These are phyloP conservation scores for Protonemura montana DNA, from an alignment of 2,888 invertebrate species.

Conservation along the genomic window DNA sequence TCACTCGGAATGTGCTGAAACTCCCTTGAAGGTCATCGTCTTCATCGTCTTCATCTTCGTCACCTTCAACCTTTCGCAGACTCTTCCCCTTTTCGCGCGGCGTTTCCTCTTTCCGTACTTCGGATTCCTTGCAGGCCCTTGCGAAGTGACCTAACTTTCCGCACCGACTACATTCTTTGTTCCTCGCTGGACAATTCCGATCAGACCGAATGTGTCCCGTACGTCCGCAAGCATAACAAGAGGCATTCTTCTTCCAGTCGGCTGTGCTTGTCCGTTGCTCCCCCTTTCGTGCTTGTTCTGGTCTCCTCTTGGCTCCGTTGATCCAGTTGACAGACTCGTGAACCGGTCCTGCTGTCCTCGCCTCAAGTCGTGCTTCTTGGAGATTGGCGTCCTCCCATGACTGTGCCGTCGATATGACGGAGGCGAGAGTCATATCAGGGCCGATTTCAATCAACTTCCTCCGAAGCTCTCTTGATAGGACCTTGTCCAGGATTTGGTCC, in stretches of 20 bases:
- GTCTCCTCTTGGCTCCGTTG: no score
- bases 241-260: no score
- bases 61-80: not conserved
- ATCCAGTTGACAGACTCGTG: no score
- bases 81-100: not conserved
- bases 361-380: not conserved
- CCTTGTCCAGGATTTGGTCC: constrained; percentile 21
- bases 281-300: no score
- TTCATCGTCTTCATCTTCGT: no score
- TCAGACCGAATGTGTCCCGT: not conserved
- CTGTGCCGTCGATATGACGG: constrained; percentile 9
- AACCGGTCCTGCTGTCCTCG: no score
- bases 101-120: not conserved
- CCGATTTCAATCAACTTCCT: constrained; percentile 17
- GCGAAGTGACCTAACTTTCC: constrained; percentile 16
- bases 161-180: constrained; percentile 14
- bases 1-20: not conserved
- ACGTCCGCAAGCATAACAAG: no score
- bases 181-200: not conserved
- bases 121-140: not conserved
- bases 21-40: no score
- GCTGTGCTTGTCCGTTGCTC: no score
- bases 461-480: not conserved
- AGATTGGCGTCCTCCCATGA: constrained; percentile 26
- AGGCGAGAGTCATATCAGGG: constrained; percentile 13